Conservation (phyloP, 1,140 invertebrate species). For the Phortica variegata region DNA sequence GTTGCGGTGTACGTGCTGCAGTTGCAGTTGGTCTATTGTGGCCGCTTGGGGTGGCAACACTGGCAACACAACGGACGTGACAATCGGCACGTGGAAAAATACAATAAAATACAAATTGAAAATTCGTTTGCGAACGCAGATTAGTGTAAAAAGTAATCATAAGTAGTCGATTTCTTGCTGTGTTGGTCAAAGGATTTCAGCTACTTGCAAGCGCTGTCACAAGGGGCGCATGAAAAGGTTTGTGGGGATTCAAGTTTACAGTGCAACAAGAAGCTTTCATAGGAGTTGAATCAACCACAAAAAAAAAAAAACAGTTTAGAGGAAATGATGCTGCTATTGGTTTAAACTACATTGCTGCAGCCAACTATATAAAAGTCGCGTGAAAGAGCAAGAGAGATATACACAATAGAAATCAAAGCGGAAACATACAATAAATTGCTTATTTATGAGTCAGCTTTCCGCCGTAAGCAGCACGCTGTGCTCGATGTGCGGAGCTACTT, state of each 20-base stretch:
- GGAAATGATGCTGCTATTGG: no score
- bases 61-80: conserved; percentile 18
- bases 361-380: no score
- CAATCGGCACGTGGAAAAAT: conserved; percentile 46
- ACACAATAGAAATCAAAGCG: conserved; percentile 47
- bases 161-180: conserved; percentile 32
- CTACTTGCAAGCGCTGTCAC: no score
- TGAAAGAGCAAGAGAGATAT: no score
- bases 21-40: not conserved
- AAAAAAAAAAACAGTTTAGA: no score
- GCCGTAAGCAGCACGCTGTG: conserved; percentile 49
- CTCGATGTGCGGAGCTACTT: conserved; percentile 12
- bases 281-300: no score
- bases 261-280: no score
- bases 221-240: no score
- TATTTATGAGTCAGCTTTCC: conserved; percentile 52
- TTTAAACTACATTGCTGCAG: no score
- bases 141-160: conserved; percentile 50
- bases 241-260: no score
- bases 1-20: no score
- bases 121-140: conserved; percentile 49
- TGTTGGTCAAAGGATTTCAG: no score
- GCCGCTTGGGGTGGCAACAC: not conserved
- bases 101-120: conserved; percentile 49
- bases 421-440: conserved; percentile 54